Conservation (phyloP, 2,113 vertebrate species). For the Tyrannus savana region DNA sequence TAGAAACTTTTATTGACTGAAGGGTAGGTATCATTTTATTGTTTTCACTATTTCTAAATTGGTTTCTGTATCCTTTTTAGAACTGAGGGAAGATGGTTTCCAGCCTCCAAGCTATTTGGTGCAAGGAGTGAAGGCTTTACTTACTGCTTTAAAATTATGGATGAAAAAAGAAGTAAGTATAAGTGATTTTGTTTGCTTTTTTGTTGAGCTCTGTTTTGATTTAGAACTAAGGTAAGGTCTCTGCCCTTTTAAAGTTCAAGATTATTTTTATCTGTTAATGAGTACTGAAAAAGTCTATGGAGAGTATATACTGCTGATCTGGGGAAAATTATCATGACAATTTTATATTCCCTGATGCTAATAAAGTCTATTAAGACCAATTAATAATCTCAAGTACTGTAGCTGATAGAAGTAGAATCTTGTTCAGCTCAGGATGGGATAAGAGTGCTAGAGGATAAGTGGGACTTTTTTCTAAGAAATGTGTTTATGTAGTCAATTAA, state of each 20-base stretch:
- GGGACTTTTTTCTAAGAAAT: background rate
- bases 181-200: conserved; percentile 17
- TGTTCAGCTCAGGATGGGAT: background rate
- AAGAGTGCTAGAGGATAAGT: background rate
- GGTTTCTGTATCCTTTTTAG: conserved; percentile 63
- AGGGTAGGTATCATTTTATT: background rate
- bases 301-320: background rate
- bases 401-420: background rate
- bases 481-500: background rate
- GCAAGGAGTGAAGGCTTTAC: conserved; percentile 95
- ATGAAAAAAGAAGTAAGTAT: conserved; percentile 92
- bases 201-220: background rate
- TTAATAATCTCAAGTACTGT: background rate
- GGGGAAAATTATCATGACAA: background rate
- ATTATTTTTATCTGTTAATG: conserved; percentile 2
- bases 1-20: background rate
- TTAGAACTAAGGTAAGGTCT: background rate
- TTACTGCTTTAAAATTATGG: conserved; percentile 92
- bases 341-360: background rate
- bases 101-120: conserved; percentile 89
- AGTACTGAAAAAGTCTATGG: background rate
- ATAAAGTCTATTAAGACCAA: background rate
- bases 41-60: conserved; percentile 5
- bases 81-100: conserved; percentile 92
- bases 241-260: background rate